Percentiles rank a stretch among this genome's conserved stretches.
phyloP scores from a whole-genome alignment of 2,113 vertebrate genomes.

The Prolemur simus region DNA sequence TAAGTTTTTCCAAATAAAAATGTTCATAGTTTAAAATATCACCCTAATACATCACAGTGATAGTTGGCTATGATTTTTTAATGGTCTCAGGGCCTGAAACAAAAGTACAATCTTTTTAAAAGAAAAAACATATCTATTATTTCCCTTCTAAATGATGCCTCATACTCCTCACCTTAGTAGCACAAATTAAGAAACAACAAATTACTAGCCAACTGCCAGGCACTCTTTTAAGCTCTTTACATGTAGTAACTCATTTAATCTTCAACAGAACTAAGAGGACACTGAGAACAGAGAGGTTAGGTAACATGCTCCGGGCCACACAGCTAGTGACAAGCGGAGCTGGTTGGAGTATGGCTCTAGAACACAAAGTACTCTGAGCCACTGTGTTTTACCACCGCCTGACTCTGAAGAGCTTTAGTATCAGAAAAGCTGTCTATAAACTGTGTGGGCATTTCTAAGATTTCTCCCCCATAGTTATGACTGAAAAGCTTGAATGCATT shows the following conservation, averaged over 20 bases:
- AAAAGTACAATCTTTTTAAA: not conserved
- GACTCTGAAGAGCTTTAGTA: not conserved
- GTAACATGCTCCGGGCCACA: not conserved
- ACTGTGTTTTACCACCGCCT: not conserved
- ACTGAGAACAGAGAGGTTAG: not conserved
- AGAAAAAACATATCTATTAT: not conserved
- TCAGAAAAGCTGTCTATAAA: not conserved
- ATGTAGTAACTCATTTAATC: not conserved
- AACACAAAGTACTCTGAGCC: not conserved
- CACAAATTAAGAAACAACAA: not conserved
- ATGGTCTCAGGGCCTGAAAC: not conserved
- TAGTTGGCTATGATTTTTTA: not conserved
- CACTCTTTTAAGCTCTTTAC: not conserved
- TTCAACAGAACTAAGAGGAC: not conserved
- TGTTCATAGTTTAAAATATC: not conserved
- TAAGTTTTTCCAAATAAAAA: not conserved
- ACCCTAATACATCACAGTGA: not conserved
- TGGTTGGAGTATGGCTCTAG: not conserved
- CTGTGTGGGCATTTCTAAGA: not conserved
- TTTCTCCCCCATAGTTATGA: not conserved
- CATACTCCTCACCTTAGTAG: not conserved
- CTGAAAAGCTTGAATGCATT: not conserved
- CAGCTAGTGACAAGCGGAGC: not conserved
- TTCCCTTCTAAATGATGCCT: not conserved
- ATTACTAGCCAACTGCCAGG: not conserved